Evolutionary conservation across 2,797 vertebrate species (phyloP).

Genomic region (Scolopax bukidnonensis): DNA sequence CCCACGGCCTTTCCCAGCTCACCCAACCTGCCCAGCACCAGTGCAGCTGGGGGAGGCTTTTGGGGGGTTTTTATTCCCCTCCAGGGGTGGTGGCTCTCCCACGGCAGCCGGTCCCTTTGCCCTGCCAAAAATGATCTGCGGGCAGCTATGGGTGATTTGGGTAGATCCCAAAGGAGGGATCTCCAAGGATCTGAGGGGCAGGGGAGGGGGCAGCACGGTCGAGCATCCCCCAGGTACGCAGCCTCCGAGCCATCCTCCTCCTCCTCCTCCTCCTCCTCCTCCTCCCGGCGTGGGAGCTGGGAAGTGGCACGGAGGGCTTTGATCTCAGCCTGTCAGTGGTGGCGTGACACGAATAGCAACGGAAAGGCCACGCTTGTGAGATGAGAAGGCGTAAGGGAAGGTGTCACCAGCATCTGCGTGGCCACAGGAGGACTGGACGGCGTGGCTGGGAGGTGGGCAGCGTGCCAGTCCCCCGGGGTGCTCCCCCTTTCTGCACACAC

Average conservation of each 20-base stretch:
- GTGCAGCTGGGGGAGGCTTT: rapidly evolving
- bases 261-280: too few relatives aligned
- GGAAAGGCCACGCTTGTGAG: not conserved
- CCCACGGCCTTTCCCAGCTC: not conserved
- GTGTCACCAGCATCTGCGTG: rapidly evolving
- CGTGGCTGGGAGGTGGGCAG: not conserved
- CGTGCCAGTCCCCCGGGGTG: rapidly evolving
- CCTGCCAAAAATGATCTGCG: not conserved
- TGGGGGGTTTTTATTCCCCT: not conserved
- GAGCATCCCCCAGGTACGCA: not conserved
- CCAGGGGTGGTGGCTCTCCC: rapidly evolving
- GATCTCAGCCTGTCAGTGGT: not conserved
- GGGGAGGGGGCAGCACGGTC: rapidly evolving
- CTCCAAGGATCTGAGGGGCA: not conserved
- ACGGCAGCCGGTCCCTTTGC: rapidly evolving
- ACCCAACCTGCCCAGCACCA: rapidly evolving
- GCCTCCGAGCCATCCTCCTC: not conserved
- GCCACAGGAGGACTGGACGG: not conserved
- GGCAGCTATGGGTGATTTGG: not conserved
- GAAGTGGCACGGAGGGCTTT: rapidly evolving
- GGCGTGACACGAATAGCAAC: not conserved
- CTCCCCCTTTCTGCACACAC: not conserved
- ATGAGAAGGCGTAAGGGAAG: not conserved
- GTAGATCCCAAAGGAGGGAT: not conserved
- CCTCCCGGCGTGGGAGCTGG: not conserved